Percentiles rank a stretch among this genome's conserved stretches.
phyloP scores from a whole-genome alignment of 2,797 vertebrate genomes.

The Tachyglossus aculeatus region DNA sequence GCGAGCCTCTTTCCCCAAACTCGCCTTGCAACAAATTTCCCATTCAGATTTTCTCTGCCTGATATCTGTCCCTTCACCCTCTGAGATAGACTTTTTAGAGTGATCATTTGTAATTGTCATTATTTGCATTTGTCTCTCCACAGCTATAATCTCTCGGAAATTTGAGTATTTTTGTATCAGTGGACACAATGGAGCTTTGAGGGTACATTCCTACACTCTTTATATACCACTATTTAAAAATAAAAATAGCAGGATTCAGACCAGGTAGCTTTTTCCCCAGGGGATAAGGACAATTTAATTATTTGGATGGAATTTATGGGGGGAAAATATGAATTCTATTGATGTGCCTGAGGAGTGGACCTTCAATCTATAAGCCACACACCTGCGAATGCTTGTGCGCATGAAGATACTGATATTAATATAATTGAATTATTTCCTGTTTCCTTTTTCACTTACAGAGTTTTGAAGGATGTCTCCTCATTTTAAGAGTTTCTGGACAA shows the following conservation, averaged over 20 bases:
- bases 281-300: neutral
- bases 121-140: neutral
- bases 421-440: neutral
- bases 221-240: neutral
- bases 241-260: neutral
- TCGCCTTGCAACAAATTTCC: neutral
- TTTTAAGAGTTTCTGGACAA: neutral
- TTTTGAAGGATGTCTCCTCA: neutral
- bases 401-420: neutral
- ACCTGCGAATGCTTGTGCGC: neutral
- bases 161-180: rapidly evolving
- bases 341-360: rapidly evolving
- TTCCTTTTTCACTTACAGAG: neutral
- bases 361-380: neutral
- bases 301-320: neutral
- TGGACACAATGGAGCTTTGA: neutral
- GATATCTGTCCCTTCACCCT: rapidly evolving
- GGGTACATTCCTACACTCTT: neutral
- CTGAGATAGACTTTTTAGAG: rapidly evolving
- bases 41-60: rapidly evolving
- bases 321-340: neutral
- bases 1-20: too few species aligned
- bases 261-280: rapidly evolving
- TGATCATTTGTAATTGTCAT: rapidly evolving
- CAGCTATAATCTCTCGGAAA: neutral